phyloP scores from a whole-genome alignment of 1,140 invertebrate species.

The Brachionus sp. region DNA sequence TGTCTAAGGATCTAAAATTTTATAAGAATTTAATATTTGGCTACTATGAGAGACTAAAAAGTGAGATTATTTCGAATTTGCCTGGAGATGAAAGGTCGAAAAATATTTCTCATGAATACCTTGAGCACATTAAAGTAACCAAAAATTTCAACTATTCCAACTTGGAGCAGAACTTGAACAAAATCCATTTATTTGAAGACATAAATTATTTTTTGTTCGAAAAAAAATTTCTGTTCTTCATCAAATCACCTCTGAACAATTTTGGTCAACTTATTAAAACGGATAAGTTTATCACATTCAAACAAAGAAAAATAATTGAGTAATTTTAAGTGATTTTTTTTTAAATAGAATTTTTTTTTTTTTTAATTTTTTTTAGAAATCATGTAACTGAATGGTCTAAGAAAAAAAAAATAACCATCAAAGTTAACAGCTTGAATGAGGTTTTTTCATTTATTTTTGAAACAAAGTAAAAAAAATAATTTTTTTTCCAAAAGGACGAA shows the following conservation, averaged over 20 bases:
- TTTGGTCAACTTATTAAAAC: constrained; percentile 14
- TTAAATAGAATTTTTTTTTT: background rate
- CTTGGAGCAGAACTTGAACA: background rate
- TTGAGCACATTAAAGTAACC: background rate
- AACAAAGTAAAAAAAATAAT: background rate
- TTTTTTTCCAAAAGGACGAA: background rate
- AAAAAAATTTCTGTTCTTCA: constrained; percentile 1
- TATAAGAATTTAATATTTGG: constrained; percentile 10
- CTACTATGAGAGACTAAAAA: constrained; percentile 8
- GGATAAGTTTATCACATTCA: background rate
- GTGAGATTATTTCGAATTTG: background rate
- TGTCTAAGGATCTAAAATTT: constrained; percentile 15
- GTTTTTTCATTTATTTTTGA: background rate
- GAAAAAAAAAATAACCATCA: background rate
- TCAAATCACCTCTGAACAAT: background rate
- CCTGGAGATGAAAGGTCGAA: background rate
- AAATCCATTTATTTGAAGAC: background rate
- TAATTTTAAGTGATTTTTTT: background rate
- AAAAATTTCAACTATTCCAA: background rate
- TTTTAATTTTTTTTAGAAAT: background rate
- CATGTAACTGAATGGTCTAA: constrained; percentile 3
- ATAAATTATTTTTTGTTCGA: background rate
- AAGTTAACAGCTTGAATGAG: background rate
- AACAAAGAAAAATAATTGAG: background rate
- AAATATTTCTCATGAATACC: background rate